phyloP scores from a whole-genome alignment of 2,888 invertebrate species.

The Galerucella pusilla region DNA sequence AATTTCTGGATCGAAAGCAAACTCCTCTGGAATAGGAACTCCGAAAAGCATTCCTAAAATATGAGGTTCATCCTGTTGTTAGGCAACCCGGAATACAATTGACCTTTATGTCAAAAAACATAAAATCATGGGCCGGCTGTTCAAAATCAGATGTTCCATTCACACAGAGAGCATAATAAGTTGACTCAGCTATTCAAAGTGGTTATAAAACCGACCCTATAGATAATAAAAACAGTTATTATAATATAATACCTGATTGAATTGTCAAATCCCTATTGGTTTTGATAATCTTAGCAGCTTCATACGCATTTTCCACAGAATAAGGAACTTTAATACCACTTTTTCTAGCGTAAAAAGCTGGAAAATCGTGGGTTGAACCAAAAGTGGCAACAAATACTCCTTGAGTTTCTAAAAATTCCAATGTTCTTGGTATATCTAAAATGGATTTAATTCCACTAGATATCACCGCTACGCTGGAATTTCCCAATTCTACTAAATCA shows the following conservation, averaged over 20 bases:
- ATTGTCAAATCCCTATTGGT: slow-evolving; percentile 67
- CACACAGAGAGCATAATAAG: no score
- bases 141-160: no score
- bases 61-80: background rate
- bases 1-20: slow-evolving; percentile 71
- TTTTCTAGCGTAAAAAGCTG: slow-evolving; percentile 89
- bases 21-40: slow-evolving; percentile 86
- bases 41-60: slow-evolving; percentile 76
- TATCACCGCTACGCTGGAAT: slow-evolving; percentile 88
- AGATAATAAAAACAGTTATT: background rate
- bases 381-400: slow-evolving; percentile 91
- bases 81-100: no score
- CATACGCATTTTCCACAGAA: slow-evolving; percentile 70
- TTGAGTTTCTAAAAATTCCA: slow-evolving; percentile 96
- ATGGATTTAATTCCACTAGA: slow-evolving; percentile 98
- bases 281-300: slow-evolving; percentile 80
- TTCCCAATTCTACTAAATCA: slow-evolving; percentile 90
- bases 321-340: slow-evolving; percentile 82
- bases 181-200: no score
- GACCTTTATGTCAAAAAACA: no score
- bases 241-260: slow-evolving; percentile 68
- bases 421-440: slow-evolving; percentile 91
- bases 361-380: slow-evolving; percentile 80
- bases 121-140: no score
- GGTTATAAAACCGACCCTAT: no score